phyloP scores from a whole-genome alignment of 2,888 invertebrate species.

The Aquatica leii region DNA sequence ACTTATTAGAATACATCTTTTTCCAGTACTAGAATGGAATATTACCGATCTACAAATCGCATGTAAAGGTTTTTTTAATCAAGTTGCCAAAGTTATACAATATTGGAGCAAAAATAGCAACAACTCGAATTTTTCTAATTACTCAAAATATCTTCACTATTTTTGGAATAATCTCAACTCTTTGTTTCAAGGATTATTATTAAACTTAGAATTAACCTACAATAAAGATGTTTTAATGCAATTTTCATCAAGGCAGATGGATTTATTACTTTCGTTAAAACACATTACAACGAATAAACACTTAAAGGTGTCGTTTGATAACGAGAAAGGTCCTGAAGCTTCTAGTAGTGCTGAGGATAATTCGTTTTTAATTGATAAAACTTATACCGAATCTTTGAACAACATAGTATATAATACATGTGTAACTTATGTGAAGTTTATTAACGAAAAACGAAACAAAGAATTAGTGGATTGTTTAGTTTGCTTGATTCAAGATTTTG shows the following conservation, averaged over 20 bases:
- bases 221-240: conserved; percentile 40
- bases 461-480: conserved; percentile 65
- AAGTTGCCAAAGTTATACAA: conserved; percentile 63
- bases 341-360: conserved; percentile 38
- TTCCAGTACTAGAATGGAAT: conserved; percentile 62
- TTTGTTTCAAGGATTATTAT: conserved; percentile 52
- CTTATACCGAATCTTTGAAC: conserved; percentile 62
- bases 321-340: conserved; percentile 41
- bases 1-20: conserved; percentile 59
- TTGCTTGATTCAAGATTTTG: conserved; percentile 66
- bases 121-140: conserved; percentile 51
- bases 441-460: conserved; percentile 59
- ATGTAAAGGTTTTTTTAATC: conserved; percentile 62
- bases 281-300: conserved; percentile 58
- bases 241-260: conserved; percentile 58
- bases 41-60: conserved; percentile 58
- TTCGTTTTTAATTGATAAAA: conserved; percentile 45
- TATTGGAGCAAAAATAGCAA: conserved; percentile 65
- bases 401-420: conserved; percentile 62
- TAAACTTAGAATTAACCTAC: conserved; percentile 44
- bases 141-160: conserved; percentile 53
- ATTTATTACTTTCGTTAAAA: conserved; percentile 62
- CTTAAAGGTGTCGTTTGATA: conserved; percentile 66
- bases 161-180: conserved; percentile 59
- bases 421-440: conserved; percentile 66